Conservation (phyloP, 2,113 vertebrate genomes). For the Crotophaga sulcirostris region DNA sequence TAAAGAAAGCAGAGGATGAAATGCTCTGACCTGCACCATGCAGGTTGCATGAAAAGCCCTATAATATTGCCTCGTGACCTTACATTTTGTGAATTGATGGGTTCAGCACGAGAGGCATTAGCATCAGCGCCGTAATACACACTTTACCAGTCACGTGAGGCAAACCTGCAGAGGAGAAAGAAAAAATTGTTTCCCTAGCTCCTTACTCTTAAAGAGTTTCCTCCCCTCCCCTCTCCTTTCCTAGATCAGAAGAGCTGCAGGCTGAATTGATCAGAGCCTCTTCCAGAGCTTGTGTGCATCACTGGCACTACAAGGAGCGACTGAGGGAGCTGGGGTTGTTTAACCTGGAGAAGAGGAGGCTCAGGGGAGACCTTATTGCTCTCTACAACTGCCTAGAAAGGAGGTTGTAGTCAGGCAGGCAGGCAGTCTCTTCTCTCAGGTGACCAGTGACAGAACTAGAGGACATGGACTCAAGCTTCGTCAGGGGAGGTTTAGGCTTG, state of each 20-base stretch:
- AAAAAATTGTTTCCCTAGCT: not conserved
- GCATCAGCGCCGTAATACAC: rapidly evolving
- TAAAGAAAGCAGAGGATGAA: not conserved
- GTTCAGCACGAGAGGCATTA: not conserved
- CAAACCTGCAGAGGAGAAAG: not conserved
- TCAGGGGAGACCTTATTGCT: no score
- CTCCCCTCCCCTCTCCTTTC: not conserved
- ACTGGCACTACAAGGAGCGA: no score
- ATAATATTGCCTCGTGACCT: not conserved
- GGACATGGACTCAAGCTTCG: no score
- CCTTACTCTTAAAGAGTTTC: not conserved
- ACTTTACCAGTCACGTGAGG: not conserved
- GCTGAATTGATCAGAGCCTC: not conserved
- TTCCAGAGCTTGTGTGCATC: not conserved
- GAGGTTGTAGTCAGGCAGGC: no score
- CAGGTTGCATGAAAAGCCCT: no score
- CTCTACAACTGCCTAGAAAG: no score
- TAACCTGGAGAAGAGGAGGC: no score
- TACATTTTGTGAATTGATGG: not conserved
- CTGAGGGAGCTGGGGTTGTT: no score
- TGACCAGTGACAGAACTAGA: no score
- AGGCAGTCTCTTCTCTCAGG: no score
- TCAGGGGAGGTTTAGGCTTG: no score
- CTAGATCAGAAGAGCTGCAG: not conserved
- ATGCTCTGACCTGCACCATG: rapidly evolving